Evolutionary conservation across 2,797 vertebrate genomes (phyloP), one percentile per base, ranked within the genome.

Genomic region (Pipistrellus nathusii): DNA sequence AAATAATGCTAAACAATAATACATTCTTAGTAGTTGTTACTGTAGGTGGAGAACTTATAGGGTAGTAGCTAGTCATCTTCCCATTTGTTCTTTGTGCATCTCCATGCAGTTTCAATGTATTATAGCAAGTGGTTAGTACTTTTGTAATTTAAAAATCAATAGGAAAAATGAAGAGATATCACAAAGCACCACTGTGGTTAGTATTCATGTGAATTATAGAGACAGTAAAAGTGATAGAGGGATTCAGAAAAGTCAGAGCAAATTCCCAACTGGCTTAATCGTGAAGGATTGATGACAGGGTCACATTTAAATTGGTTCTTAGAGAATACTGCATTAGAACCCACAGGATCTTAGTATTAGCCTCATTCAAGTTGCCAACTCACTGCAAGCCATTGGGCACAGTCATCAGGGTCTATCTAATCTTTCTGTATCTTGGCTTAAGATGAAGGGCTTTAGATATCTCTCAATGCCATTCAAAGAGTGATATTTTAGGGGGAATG

Each of bases 141-240:
- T 95, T 57, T 21, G 11, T 72, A 77, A 89, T 48, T 78, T 76
- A 81, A 91, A 80, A 91, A 69, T 93, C 38, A 78, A 12, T 82
- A 88, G 59, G 38, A 85, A 94, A 91, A 86, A 32, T 72, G 62
- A 85, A 71, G 86, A 23, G n/a, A 25, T n/a, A 44, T 73, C 38
- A 66, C 35, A 85, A 82, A 75, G 25, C 6, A 64, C 55, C 44
- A 25, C 12, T 32, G n/a, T 41, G 64, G 62, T 51, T 85, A 73
- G 73, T 72, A 78, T 82, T 57, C 25, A 53, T 17, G 17, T 83
- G 69, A 78, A 30, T 78, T 89, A 35, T 38, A 69, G 55, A 78
- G 32, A 68, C 15, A 72, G 10, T 72, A 25, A 73, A 83, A 53
- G 12, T 53, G 27, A 68, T 64, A 20, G 0, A 85, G 78, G 30